Percentiles rank a stretch among this genome's conserved stretches.
Evolutionary conservation across 2,797 vertebrate species (phyloP).

Genomic region (Melanotaenia trifasciata): DNA sequence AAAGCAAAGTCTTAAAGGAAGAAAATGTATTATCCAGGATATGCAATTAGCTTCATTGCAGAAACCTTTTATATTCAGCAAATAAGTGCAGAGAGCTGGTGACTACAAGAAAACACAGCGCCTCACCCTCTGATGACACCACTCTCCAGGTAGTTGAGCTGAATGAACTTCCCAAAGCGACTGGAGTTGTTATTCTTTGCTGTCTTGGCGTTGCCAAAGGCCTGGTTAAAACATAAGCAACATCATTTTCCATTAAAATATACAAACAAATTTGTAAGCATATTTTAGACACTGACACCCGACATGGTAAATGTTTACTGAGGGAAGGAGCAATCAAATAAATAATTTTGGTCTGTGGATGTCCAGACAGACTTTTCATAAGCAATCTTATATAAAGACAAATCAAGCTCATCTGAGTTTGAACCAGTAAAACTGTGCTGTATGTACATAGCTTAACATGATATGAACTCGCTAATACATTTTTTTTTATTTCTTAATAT

Average conservation of each 20-base stretch:
- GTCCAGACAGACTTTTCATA: neutral
- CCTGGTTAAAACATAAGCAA: slow-evolving; percentile 78
- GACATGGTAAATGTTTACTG: slow-evolving; percentile 25
- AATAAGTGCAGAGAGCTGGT: neutral
- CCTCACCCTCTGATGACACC: slow-evolving; percentile 94
- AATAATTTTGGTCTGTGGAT: slow-evolving; percentile 18
- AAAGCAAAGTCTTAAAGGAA: neutral
- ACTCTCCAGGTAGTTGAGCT: slow-evolving; percentile 95
- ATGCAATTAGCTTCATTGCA: neutral
- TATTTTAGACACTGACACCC: slow-evolving; percentile 23
- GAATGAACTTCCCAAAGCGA: slow-evolving; percentile 97
- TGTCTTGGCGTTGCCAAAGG: slow-evolving; percentile 96
- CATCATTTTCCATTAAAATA: slow-evolving; percentile 38
- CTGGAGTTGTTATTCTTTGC: slow-evolving; percentile 96
- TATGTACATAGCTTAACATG: neutral
- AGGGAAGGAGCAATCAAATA: slow-evolving; percentile 3
- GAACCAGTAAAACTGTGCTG: neutral
- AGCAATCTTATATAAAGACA: neutral
- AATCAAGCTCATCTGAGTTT: neutral
- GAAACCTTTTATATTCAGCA: neutral
- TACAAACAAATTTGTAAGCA: slow-evolving; percentile 18
- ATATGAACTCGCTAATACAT: neutral
- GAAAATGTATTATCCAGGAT: slow-evolving; percentile 10
- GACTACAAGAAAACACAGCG: neutral
- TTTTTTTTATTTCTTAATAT: no score